Conservation (phyloP, 2,113 vertebrate species). For the Porphyrio hochstetteri region DNA sequence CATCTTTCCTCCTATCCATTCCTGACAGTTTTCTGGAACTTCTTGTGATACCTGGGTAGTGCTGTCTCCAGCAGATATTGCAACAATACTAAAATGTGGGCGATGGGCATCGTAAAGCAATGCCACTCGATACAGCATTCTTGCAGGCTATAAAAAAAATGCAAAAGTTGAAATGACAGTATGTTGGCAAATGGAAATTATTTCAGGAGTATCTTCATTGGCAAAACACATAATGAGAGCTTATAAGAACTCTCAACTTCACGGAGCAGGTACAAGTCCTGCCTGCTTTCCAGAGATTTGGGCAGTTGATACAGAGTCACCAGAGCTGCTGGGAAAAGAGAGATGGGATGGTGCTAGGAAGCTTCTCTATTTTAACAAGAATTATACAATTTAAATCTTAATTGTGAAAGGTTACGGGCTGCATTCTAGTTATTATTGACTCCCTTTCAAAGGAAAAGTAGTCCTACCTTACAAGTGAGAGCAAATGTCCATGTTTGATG, state of each 20-base stretch:
- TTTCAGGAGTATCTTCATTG: background rate
- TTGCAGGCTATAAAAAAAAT: slow-evolving; percentile 83
- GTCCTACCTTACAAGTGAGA: slow-evolving; percentile 93
- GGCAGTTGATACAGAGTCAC: background rate
- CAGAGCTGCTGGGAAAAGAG: background rate
- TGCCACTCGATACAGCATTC: slow-evolving; percentile 91
- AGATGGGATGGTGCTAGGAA: background rate
- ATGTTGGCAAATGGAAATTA: background rate
- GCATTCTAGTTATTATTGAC: background rate
- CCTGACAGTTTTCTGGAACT: slow-evolving; percentile 89
- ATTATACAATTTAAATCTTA: background rate
- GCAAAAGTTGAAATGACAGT: slow-evolving; percentile 45
- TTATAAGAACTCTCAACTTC: background rate
- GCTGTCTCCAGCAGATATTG: slow-evolving; percentile 88
- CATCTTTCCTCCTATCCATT: slow-evolving; percentile 90
- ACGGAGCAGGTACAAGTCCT: background rate
- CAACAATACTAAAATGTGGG: slow-evolving; percentile 94
- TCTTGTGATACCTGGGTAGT: slow-evolving; percentile 86
- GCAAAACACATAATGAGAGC: background rate
- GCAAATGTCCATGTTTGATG: slow-evolving; percentile 95
- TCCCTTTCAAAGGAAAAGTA: background rate
- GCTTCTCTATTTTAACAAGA: background rate
- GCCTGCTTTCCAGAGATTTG: background rate
- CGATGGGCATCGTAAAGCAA: slow-evolving; percentile 97
- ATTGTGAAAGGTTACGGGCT: background rate